Evolutionary conservation across 2,797 vertebrate genomes (phyloP), one percentile per base, ranked within the genome.

Genomic region (Eulemur mongoz): DNA sequence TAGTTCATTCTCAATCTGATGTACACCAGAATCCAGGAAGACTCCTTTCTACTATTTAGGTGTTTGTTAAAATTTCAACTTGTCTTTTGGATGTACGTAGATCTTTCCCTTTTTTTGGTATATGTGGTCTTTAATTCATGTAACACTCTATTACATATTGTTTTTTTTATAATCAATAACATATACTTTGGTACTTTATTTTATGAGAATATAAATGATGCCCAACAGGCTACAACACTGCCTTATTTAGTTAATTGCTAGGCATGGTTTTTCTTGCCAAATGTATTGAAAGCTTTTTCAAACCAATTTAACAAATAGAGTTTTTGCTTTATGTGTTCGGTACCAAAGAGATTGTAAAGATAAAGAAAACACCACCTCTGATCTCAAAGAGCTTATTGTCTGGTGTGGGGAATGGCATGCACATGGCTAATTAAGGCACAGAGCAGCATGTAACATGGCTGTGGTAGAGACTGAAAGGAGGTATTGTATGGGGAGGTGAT

Each of bases 241-340:
- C 22, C 65, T 93, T 54, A 75, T 89, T 84, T 84, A 91, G 69
- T 50, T 90, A 75, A 82, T 93, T 90, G 84, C 50, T 75, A 83
- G 59, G 30, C 65, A 27, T n/a, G 50, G 40, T 81, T 90, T 88
- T 48, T 87, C 79, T 87, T 50, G 38, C 40, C 40, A 81, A 92
- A 65, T 27, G n/a, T 18, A 73, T 32, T 7, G 59, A 90, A 92
- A 67, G 30, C 40, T 84, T 87, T 79, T 95, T 92, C 52, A 95
- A 72, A 65, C 82, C 35, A 57, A 45, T 61, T 92, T 43, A 78
- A 45, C 3, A 45, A 75, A 89, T 35, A 63, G 65, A 63, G 45
- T 38, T 38, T 91, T 38, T 94, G 35, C 59, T 76, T 6, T 86
- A 23, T 70, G 6, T 88, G 30, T 25, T 89, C 59, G 40, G 5